These are phyloP conservation scores for Leptinotarsa peninsularis DNA, from an alignment of 2,888 invertebrate genomes.

Conservation along the genomic window DNA sequence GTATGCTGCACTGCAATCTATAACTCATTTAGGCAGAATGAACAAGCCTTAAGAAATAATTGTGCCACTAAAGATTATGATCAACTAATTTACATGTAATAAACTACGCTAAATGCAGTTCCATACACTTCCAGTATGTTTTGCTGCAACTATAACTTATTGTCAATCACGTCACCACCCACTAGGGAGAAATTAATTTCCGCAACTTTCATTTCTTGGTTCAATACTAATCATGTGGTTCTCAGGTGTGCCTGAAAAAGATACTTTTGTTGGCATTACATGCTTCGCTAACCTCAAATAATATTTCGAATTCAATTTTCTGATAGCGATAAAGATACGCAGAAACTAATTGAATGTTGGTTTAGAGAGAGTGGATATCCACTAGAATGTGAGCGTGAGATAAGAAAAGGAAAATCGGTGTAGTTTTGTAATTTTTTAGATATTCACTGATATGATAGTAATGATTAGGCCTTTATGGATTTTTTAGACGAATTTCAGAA, in stretches of 20 bases:
- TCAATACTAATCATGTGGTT: background rate
- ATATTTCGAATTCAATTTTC: constrained; percentile 9
- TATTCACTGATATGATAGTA: too few relatives aligned
- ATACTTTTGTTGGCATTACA: background rate
- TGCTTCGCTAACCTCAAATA: constrained; percentile 9
- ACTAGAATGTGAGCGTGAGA: background rate
- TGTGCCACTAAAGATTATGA: too few relatives aligned
- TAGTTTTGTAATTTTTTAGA: background rate
- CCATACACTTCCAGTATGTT: background rate
- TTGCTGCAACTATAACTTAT: background rate
- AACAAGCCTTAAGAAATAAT: too few relatives aligned
- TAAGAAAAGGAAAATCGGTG: background rate
- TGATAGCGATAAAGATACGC: constrained; percentile 2
- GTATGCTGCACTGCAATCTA: too few relatives aligned
- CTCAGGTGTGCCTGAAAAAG: constrained; percentile 2
- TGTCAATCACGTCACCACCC: background rate
- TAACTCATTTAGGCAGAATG: too few relatives aligned
- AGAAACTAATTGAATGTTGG: constrained; percentile 2
- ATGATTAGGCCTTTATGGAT: too few relatives aligned
- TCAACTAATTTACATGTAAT: too few relatives aligned
- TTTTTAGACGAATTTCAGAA: too few relatives aligned
- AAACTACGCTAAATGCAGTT: too few relatives aligned
- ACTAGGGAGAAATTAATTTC: background rate
- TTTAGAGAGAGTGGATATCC: background rate
- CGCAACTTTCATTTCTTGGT: background rate